Evolutionary conservation across 1,140 invertebrate species (phyloP).

Genomic region (Polypedilum vanderplanki): DNA sequence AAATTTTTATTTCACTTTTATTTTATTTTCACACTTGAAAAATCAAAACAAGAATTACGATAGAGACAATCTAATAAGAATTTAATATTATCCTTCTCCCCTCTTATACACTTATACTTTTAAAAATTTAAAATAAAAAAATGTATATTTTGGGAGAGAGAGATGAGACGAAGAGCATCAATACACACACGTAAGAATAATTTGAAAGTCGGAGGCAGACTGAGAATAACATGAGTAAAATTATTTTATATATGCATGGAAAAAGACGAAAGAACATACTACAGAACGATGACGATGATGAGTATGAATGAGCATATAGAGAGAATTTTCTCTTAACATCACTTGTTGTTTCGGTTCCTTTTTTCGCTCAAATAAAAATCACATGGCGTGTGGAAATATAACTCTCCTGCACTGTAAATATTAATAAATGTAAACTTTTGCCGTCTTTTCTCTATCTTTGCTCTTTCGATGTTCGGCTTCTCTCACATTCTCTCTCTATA

Average conservation of each 20-base stretch:
- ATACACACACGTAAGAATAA: neutral
- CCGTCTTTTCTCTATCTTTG: too few species aligned
- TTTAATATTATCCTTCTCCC: neutral
- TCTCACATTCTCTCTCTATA: too few species aligned
- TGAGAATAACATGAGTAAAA: neutral
- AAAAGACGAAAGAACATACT: slow-evolving; percentile 1
- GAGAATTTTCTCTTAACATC: slow-evolving; percentile 3
- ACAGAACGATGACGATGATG: slow-evolving; percentile 4
- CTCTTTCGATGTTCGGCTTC: too few species aligned
- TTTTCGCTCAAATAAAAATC: slow-evolving; percentile 13
- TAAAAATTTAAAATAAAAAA: too few species aligned
- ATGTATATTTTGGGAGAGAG: too few species aligned
- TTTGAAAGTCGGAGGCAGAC: slow-evolving; percentile 4
- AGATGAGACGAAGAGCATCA: neutral
- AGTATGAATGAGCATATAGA: neutral
- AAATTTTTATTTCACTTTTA: neutral
- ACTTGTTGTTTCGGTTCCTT: slow-evolving; percentile 10
- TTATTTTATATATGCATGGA: neutral
- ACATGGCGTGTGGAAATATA: neutral
- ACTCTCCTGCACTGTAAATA: too few species aligned
- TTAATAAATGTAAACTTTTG: too few species aligned
- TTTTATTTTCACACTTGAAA: slow-evolving; percentile 7
- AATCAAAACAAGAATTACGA: neutral
- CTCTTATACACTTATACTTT: neutral
- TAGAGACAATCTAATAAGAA: neutral